Percentiles rank a stretch among this genome's conserved stretches.
phyloP scores from a whole-genome alignment of 2,113 vertebrate species.

The Benitochromis conjunctus region DNA sequence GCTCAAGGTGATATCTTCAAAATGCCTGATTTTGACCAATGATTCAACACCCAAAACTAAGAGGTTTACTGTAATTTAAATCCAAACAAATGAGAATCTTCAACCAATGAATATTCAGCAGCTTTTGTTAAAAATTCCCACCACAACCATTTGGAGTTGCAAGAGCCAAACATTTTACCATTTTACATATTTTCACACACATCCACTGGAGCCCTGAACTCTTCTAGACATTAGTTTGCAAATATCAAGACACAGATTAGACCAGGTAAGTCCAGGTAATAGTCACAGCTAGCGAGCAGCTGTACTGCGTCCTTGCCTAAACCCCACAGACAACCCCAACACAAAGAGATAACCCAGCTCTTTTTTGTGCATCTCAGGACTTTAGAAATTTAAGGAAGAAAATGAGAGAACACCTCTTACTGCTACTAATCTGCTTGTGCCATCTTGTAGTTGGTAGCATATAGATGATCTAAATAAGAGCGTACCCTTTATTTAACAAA shows the following conservation, averaged over 20 bases:
- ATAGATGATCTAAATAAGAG: background rate
- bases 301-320: background rate
- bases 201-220: background rate
- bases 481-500: background rate
- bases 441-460: background rate
- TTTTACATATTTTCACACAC: background rate
- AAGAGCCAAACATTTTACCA: background rate
- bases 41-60: background rate
- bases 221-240: background rate
- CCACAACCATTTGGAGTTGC: background rate
- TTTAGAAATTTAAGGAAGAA: background rate
- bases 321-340: background rate
- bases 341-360: background rate
- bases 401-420: background rate
- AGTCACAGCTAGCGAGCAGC: background rate
- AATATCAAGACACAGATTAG: background rate
- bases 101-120: background rate
- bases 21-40: background rate
- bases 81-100: background rate
- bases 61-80: background rate
- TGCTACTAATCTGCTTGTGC: background rate
- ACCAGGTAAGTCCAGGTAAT: background rate
- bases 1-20: background rate
- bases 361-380: background rate
- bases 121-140: background rate